A percentile compares a stretch with the other conserved stretches of the same genome.
These are phyloP conservation scores for Amiota mariae DNA, from an alignment of 2,888 invertebrate species.

Conservation along the genomic window DNA sequence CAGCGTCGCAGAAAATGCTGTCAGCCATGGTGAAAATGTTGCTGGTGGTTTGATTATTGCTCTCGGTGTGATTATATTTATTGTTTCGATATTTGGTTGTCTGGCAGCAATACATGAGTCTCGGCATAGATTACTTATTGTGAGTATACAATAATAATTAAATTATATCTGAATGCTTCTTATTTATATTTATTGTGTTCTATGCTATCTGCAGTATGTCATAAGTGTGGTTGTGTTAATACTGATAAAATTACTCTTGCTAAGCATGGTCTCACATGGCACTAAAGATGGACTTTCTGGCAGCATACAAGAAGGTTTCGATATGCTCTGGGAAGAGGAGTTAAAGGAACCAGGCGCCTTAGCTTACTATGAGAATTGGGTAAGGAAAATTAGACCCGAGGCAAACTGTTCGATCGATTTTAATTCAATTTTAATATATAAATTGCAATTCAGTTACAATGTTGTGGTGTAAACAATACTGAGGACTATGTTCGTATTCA, in stretches of 20 bases:
- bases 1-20: constrained; percentile 56
- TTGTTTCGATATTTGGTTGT: constrained; percentile 64
- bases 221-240: constrained; percentile 55
- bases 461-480: constrained; percentile 65
- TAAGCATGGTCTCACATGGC: constrained; percentile 69
- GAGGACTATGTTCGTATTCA: constrained; percentile 61
- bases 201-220: constrained; percentile 50
- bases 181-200: background rate
- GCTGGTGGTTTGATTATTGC: constrained; percentile 66
- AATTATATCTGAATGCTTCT: no score
- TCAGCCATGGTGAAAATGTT: constrained; percentile 66
- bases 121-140: constrained; percentile 55
- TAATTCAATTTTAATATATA: background rate
- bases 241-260: constrained; percentile 61
- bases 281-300: constrained; percentile 66
- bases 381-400: constrained; percentile 12
- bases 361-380: constrained; percentile 65
- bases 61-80: constrained; percentile 58
- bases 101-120: constrained; percentile 66
- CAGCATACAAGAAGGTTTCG: constrained; percentile 65
- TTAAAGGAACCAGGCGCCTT: constrained; percentile 59
- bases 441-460: constrained; percentile 50
- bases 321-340: constrained; percentile 61
- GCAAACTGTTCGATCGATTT: background rate
- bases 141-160: constrained; percentile 47